Evolutionary conservation across 2,888 invertebrate genomes (phyloP).

Genomic region (Idaea straminata): DNA sequence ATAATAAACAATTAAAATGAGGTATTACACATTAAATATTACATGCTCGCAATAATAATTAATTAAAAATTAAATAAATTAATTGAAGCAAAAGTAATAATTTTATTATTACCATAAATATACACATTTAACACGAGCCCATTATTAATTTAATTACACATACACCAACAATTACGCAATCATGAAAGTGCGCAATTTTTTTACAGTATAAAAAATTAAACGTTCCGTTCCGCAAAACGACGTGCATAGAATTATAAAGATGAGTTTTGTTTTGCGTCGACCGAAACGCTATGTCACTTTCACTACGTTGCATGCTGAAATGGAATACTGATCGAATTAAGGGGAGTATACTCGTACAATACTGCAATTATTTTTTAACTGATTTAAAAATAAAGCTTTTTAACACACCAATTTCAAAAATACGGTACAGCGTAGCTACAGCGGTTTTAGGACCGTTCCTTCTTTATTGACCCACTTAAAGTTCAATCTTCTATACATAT

Average conservation of each 20-base stretch:
- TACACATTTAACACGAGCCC: neutral
- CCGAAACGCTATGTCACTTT: conserved; percentile 30
- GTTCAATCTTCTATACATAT: too few species aligned
- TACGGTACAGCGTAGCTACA: too few species aligned
- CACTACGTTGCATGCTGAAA: conserved; percentile 25
- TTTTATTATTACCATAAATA: neutral
- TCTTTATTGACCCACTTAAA: too few species aligned
- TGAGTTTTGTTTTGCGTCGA: conserved; percentile 26
- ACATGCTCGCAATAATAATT: neutral
- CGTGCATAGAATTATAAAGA: conserved; percentile 21
- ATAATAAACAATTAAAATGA: neutral
- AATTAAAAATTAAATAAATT: too few species aligned
- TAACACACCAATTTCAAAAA: too few species aligned
- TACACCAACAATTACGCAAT: conserved; percentile 13
- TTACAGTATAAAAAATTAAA: conserved; percentile 12
- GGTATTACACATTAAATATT: neutral
- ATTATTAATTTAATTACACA: neutral
- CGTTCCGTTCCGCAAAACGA: conserved; percentile 20
- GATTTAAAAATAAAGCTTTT: neutral
- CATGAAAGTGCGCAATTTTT: conserved; percentile 16
- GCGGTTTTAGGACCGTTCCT: too few species aligned
- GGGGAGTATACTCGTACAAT: neutral
- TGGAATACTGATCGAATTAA: conserved; percentile 18
- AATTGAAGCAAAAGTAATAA: too few species aligned
- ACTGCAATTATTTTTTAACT: neutral